phyloP scores from a whole-genome alignment of 2,797 vertebrate genomes.

The Cryptoblepharus egeriae region DNA sequence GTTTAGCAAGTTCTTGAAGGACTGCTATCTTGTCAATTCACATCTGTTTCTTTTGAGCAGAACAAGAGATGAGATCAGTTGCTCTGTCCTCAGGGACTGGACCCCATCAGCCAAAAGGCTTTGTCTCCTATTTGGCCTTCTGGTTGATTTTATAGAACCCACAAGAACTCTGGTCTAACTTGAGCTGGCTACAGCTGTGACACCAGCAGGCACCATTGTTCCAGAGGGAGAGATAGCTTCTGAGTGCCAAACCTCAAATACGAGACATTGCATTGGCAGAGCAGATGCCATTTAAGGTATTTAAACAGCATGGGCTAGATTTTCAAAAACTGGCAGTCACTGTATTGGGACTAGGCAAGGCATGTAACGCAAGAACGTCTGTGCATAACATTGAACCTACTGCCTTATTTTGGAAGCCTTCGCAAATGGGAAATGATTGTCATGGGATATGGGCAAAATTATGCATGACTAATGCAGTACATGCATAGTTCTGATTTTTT shows the following conservation, averaged over 20 bases:
- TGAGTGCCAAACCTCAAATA: slow-evolving; percentile 36
- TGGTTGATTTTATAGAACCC: slow-evolving; percentile 44
- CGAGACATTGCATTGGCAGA: not conserved
- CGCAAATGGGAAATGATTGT: not conserved
- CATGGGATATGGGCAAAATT: not conserved
- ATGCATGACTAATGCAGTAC: slow-evolving; percentile 1
- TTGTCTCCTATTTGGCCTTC: slow-evolving; percentile 33
- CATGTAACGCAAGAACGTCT: slow-evolving; percentile 21
- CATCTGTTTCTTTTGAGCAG: slow-evolving; percentile 60
- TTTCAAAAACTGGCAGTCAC: slow-evolving; percentile 44
- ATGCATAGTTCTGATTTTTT: slow-evolving; percentile 18
- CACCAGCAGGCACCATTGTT: slow-evolving; percentile 29
- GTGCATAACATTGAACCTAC: not conserved
- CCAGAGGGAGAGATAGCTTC: not conserved
- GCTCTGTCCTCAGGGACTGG: slow-evolving; percentile 48
- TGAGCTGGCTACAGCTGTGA: slow-evolving; percentile 44
- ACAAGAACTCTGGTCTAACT: slow-evolving; percentile 32
- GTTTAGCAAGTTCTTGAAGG: slow-evolving; percentile 29
- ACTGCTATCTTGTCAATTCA: slow-evolving; percentile 52
- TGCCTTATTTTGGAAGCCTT: slow-evolving; percentile 31
- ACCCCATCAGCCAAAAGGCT: slow-evolving; percentile 32
- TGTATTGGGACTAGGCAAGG: not conserved
- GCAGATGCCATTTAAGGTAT: slow-evolving; percentile 51
- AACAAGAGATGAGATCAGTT: slow-evolving; percentile 62
- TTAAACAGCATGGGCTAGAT: slow-evolving; percentile 1